Percentiles rank a stretch among this genome's conserved stretches.
These are phyloP conservation scores for Tenthredo scrophulariae DNA, from an alignment of 2,888 invertebrate species.

Conservation along the genomic window DNA sequence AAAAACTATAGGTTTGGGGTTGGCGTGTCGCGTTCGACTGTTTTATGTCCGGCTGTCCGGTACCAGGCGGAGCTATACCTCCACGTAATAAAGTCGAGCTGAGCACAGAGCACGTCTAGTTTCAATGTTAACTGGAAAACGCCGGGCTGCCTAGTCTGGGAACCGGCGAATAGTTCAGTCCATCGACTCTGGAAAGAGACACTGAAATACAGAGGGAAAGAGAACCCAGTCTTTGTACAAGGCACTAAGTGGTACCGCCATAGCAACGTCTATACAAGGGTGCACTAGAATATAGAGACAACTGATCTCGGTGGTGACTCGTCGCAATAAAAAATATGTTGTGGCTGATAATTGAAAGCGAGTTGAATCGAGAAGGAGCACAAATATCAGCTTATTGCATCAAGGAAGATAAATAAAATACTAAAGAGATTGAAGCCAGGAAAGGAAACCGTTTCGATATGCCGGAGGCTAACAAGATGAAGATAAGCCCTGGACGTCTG, in stretches of 20 bases:
- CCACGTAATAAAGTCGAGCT: constrained; percentile 37
- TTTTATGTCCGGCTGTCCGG: constrained; percentile 45
- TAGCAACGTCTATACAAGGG: background rate
- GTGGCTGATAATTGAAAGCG: background rate
- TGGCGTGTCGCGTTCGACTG: constrained; percentile 48
- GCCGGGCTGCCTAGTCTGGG: background rate
- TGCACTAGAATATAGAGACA: background rate
- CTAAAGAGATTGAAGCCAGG: background rate
- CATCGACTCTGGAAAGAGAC: constrained; percentile 5
- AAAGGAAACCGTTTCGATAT: background rate
- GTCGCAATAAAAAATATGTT: background rate
- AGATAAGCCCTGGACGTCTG: background rate
- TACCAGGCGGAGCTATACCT: constrained; percentile 45
- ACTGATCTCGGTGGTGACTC: background rate
- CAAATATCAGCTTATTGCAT: background rate
- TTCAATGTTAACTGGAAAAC: constrained; percentile 25
- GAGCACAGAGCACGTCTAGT: constrained; percentile 34
- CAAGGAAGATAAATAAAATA: background rate
- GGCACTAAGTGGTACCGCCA: constrained; percentile 47
- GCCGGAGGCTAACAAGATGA: constrained; percentile 6
- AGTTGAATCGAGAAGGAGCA: background rate
- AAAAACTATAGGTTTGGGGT: constrained; percentile 6
- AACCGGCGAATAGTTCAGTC: constrained; percentile 1
- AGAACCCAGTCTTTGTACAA: constrained; percentile 32
- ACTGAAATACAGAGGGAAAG: constrained; percentile 1